Percentiles rank a stretch among this genome's conserved stretches.
These are phyloP conservation scores for Vombatus ursinus DNA, from an alignment of 2,113 vertebrate genomes.

Conservation along the genomic window DNA sequence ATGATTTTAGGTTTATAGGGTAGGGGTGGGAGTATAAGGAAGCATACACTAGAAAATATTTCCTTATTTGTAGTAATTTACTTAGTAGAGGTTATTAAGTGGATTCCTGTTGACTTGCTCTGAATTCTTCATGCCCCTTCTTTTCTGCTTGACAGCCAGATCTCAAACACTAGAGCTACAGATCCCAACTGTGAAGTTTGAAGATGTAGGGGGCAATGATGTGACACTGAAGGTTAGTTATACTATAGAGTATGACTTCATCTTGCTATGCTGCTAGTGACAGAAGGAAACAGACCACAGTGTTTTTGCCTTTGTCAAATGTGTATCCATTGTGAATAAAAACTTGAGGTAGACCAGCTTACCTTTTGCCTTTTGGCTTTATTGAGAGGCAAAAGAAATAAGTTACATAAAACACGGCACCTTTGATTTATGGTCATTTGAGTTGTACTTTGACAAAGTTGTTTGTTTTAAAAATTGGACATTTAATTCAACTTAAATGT, in stretches of 20 bases:
- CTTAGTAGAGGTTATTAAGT: slow-evolving; percentile 7
- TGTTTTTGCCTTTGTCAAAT: slow-evolving; percentile 33
- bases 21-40: not conserved
- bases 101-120: slow-evolving; percentile 16
- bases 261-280: not conserved
- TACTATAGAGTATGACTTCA: slow-evolving; percentile 4
- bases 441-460: not conserved
- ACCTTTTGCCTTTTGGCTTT: not conserved
- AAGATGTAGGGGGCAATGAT: slow-evolving; percentile 95
- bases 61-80: not conserved
- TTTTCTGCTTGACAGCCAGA: slow-evolving; percentile 80
- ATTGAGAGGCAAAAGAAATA: not conserved
- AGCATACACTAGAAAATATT: not conserved
- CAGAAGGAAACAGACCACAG: not conserved
- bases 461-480: not conserved
- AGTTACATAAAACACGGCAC: not conserved
- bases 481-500: not conserved
- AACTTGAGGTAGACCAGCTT: not conserved
- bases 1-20: not conserved
- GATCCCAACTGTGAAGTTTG: slow-evolving; percentile 89
- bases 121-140: slow-evolving; percentile 13
- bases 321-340: not conserved
- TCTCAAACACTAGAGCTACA: slow-evolving; percentile 84
- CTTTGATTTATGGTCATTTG: not conserved
- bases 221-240: slow-evolving; percentile 88